These are phyloP conservation scores for Ambastaia sidthimunki DNA, from an alignment of 2,797 vertebrate genomes.

Conservation along the genomic window DNA sequence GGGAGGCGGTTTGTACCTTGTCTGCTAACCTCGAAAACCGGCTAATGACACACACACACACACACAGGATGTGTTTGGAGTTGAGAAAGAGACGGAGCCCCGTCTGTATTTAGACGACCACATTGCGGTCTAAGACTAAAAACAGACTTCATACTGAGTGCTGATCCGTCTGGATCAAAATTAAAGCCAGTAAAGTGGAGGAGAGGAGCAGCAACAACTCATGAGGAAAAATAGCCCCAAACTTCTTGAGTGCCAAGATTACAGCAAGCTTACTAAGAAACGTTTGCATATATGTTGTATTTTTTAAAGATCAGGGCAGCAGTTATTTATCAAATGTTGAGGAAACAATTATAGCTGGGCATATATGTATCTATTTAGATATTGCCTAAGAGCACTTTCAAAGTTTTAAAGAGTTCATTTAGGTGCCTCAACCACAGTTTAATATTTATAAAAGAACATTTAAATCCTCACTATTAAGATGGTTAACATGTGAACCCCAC, in stretches of 20 bases:
- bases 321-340: too few species aligned
- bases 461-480: background rate
- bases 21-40: slow-evolving; percentile 70
- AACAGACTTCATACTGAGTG: slow-evolving; percentile 38
- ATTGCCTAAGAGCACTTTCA: too few species aligned
- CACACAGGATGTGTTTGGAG: slow-evolving; percentile 65
- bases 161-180: slow-evolving; percentile 33
- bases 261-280: background rate
- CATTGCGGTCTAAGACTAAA: slow-evolving; percentile 43
- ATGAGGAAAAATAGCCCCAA: slow-evolving; percentile 22
- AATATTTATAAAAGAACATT: background rate
- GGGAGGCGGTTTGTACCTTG: slow-evolving; percentile 58
- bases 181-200: slow-evolving; percentile 23
- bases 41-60: slow-evolving; percentile 66
- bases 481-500: slow-evolving; percentile 7
- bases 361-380: too few species aligned
- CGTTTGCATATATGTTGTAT: background rate
- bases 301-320: too few species aligned
- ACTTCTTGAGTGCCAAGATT: background rate
- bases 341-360: too few species aligned
- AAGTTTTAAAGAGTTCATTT: background rate
- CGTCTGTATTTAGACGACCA: slow-evolving; percentile 32
- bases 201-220: slow-evolving; percentile 21
- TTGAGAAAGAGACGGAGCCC: slow-evolving; percentile 53
- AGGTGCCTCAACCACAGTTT: background rate